Evolutionary conservation across 2,888 invertebrate genomes (phyloP), one percentile per base, ranked within the genome.

Genomic region (Antheraea yamamai): DNA sequence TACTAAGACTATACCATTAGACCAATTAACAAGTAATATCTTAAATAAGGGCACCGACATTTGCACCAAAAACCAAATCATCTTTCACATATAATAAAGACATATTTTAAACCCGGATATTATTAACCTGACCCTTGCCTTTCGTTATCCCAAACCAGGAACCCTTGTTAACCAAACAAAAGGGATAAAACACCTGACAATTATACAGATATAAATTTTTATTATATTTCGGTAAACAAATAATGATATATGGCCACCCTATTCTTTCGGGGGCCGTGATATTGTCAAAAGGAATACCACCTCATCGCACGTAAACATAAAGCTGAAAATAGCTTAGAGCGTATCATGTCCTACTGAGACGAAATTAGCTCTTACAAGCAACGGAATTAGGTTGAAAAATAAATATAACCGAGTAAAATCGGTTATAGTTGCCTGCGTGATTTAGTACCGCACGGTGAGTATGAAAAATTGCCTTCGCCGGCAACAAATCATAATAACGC

Each of bases 401-500:
- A 64, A 64, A 64, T 64, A 68, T 68, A 68, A 68, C 35, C 39
- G 35, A 8, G 20, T 68, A 35, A 35, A 20, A 39, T 4, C 68
- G 68, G 35, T 68, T 14, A 68, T 68, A 68, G 68, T 68, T 68
- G 68, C n/a, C 68, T 68, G 68, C 61, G 61, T 71, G 74, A 89
- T 89, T 88, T 88, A 89, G 86, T 83, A 80, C 75, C 79, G 81
- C 79, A 78, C 35, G 84, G 85, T 82, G 79, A 79, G 78, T 83
- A 87, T 89, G 89, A 89, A 88, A 89, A 89, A 88, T 88, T 81
- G 87, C 81, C 81, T 82, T 85, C 75, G 79, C 76, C 78, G 79
- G 80, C 80, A 84, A 87, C 87, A 88, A 89, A 89, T 89, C 88
- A 88, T 85, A 79, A 76, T 75, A 77, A 81, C 87, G 87, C 87